Evolutionary conservation across 2,113 vertebrate genomes (phyloP), one percentile per base, ranked within the genome.

Genomic region (Rhinolophus ferrumequinum): DNA sequence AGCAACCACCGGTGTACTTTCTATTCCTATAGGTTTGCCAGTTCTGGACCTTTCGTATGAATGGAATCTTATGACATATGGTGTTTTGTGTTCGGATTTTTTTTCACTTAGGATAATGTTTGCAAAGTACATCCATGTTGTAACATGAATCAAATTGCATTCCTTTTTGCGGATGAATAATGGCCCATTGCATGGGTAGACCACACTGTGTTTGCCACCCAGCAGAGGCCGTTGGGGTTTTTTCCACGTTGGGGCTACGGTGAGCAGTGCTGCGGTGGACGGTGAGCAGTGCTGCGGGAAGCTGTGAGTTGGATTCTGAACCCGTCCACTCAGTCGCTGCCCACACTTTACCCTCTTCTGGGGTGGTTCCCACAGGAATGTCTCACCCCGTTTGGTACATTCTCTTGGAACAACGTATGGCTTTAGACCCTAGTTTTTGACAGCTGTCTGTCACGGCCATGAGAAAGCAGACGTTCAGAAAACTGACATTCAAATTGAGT

Each of bases 241-340:
- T 35, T 38, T 58, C 54, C 11, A 12, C 28, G 3, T 50, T 1
- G 44, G 41, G 67, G 62, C 21, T 15, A 0, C 19, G 22, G 16
- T 6, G 22, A 10, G 21, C 4, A 4, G 11, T 12, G 47, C 12
- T 56, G 8, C 19, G 9, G 3, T 0, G 14, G 26, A 21, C 41
- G 22, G 16, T 6, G 22, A 10, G 21, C 4, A 4, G 11, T 12
- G 47, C 12, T 56, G 8, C 19, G 19, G 62, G 9, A 5, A 14
- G 8, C 24, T 30, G 0, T 60, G 33, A 19, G 19, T 21, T 12
- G 30, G 33, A 52, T 6, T 13, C 14, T n/a, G 44, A 30, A 6
- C 3, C 26, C 30, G 13, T 7, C 14, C 5, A 4, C 11, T 2
- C 6, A 18, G 18, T 6, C 14, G 10, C 6, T 28, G 69, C 28